These are phyloP conservation scores for Nerophis ophidion DNA, from an alignment of 2,113 vertebrate species.

Conservation along the genomic window DNA sequence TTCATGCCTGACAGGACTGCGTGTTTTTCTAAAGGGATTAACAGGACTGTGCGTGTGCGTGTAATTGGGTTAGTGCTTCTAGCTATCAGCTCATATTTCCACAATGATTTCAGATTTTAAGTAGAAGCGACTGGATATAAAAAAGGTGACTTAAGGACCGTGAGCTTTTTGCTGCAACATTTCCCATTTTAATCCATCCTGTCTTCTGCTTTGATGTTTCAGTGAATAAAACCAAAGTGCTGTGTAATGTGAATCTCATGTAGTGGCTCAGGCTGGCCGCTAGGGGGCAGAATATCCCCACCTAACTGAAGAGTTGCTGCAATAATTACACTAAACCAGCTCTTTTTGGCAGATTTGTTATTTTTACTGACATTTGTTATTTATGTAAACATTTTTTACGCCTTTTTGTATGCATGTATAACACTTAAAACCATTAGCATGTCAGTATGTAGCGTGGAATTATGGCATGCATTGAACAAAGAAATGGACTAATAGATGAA, in stretches of 20 bases:
- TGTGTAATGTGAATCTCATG: background rate
- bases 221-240: slow-evolving; percentile 4
- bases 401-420: too few relatives aligned
- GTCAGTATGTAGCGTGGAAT: too few relatives aligned
- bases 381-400: too few relatives aligned
- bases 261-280: slow-evolving; percentile 16
- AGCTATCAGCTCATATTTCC: background rate
- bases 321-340: too few relatives aligned
- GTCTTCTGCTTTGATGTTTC: slow-evolving; percentile 11
- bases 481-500: too few relatives aligned
- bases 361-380: too few relatives aligned
- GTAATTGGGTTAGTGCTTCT: too few relatives aligned
- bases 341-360: background rate
- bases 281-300: slow-evolving; percentile 24
- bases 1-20: slow-evolving; percentile 13
- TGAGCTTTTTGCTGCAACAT: background rate
- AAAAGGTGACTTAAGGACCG: background rate
- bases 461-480: too few relatives aligned
- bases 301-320: background rate
- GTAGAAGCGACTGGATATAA: background rate
- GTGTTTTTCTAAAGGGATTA: too few relatives aligned
- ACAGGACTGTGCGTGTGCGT: too few relatives aligned
- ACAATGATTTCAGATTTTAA: background rate
- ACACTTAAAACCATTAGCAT: too few relatives aligned
- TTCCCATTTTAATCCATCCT: slow-evolving; percentile 14